Base-by-base conservation (phyloP, 2,113 vertebrate genomes). In the Lasiurus cinereus region DNA sequence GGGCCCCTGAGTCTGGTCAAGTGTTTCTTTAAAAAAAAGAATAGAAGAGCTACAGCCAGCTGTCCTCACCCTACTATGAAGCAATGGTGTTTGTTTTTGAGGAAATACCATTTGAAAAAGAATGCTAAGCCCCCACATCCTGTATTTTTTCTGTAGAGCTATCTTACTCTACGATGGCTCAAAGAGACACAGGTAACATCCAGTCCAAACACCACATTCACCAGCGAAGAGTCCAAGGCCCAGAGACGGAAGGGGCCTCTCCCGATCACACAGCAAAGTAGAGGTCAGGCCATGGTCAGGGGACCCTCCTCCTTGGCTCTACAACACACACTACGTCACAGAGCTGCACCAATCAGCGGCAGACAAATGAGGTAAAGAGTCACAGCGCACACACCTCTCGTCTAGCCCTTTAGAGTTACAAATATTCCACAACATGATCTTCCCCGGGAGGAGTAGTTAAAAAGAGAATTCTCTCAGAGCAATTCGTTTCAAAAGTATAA, bases 401-500 rank as follows among this genome's bases (percentile, higher is more conserved):
- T 46, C 77, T 11, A 83, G 91, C 93, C 91, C 94, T 92, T 94
- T 2, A 67, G 74, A 85, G 54, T 73, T 39, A 56, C 11, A 84
- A 76, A 76, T 19, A 62, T 0, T 78, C n/a, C 9, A 46, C 7
- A 6, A 50, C 0, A 4, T 21, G 59, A 27, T 69, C 50, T 93
- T 72, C 79, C 88, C 31, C 52, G 50, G 85, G 73, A 79, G 52
- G 67, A 83, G 4, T 1, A 88, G 70, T 73, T 94, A 83, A 33
- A 92, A 92, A 92, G 96, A 92, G 24, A 85, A 89, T n/a, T 48
- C 33, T 73, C 64, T 46, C 12, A 46, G 36, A 92, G n/a, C 50
- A n/a, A 33, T 67, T 83, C 56, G 29, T 85, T 91, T 77, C 31
- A 59, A 83, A 94, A 93, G 69, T 94, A 72, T 89, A 83, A 94